phyloP scores from a whole-genome alignment of 2,113 vertebrate genomes.

The Caranx ignobilis region DNA sequence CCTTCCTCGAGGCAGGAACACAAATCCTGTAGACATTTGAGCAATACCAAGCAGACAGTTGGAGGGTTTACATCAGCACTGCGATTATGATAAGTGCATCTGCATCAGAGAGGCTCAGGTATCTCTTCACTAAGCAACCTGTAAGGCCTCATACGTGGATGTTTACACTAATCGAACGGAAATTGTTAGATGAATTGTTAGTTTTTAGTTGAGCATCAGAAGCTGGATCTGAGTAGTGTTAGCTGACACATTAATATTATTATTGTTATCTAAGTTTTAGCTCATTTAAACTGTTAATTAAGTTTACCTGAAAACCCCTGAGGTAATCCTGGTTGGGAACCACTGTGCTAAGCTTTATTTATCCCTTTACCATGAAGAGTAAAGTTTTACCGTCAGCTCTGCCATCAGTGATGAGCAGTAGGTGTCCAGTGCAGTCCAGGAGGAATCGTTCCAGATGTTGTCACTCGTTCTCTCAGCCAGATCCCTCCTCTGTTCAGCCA shows the following conservation, averaged over 20 bases:
- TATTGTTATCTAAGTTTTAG: not conserved
- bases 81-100: not conserved
- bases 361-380: not conserved
- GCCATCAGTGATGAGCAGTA: conserved; percentile 41
- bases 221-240: too few relatives aligned
- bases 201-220: too few relatives aligned
- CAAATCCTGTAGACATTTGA: conserved; percentile 53
- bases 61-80: conserved; percentile 3
- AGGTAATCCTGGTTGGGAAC: too few relatives aligned
- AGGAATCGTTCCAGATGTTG: conserved; percentile 31
- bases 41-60: conserved; percentile 22
- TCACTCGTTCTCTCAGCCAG: conserved; percentile 5
- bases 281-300: not conserved
- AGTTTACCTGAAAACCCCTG: too few relatives aligned
- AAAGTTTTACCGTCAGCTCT: conserved; percentile 45
- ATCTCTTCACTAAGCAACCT: too few relatives aligned
- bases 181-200: too few relatives aligned
- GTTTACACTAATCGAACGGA: too few relatives aligned
- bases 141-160: too few relatives aligned
- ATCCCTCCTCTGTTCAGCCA: conserved; percentile 33
- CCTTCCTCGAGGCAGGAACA: conserved; percentile 39
- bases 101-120: too few relatives aligned
- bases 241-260: not conserved
- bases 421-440: conserved; percentile 26
- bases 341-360: not conserved